Evolutionary conservation across 53 echinoderm and acorn worm species (phyloP), one percentile per base, ranked within the genome.

Genomic region (Actinopyga echinites): DNA sequence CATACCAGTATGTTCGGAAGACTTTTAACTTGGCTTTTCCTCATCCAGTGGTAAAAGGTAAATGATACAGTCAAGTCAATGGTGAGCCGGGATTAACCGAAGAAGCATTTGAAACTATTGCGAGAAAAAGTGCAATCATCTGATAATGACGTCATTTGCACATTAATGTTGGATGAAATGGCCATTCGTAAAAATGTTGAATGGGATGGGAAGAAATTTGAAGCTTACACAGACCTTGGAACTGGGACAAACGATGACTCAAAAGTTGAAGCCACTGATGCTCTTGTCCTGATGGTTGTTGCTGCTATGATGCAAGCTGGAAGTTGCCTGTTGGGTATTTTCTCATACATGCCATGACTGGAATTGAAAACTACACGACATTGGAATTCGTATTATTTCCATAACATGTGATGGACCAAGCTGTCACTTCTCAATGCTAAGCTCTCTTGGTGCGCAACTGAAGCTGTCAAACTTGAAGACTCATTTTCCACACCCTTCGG

Each of bases 151-250:
- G 34, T 85, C 7, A 28, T 91, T 2, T 84, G 91, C 64, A 55
- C 82, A 11, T 54, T 91, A 13, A 91, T 91, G 91, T 8, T 88
- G 8, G 85, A 88, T 82, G 91, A 91, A 25, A 91, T 91, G 88
- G 82, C 91, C 0, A 87, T 91, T 11, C 80, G 62, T 10, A 81
- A 91, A 65, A 82, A 88, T 34, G 35, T 91, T 33, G 75, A 85
- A 26, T 88, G 82, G 82, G 74, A 74, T 54, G 85, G 85, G 13
- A 21, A 57, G 9, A 84, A 65, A 55, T 64, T 60, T 21, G 64
- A 81, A 26, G 91, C 85, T 1, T 80, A 88, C 64, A 88, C 88
- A 3, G 88, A 84, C 64, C 53, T 88, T n/a, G 91, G 85, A n/a
- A 49, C 61, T 30, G 85, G 57, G 1, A 54, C 44, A 31, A 29